A percentile compares a stretch with the other conserved stretches of the same genome.
phyloP scores from a whole-genome alignment of 2,797 vertebrate species.

The Sebastes oblongus region DNA sequence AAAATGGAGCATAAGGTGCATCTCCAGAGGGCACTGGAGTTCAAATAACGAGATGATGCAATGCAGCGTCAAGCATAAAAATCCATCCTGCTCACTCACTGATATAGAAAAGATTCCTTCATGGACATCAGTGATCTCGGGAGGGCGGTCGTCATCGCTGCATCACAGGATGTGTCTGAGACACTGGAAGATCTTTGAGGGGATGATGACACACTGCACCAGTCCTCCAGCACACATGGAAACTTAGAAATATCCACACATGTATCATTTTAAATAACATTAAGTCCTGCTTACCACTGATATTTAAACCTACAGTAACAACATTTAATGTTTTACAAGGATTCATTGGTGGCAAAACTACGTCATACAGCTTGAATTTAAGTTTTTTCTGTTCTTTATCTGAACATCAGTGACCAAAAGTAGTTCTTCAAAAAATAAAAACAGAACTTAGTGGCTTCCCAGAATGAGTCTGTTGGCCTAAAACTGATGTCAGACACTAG shows the following conservation, averaged over 20 bases:
- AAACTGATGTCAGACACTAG: conserved; percentile 13
- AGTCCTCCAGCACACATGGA: not conserved
- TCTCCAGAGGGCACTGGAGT: conserved; percentile 27
- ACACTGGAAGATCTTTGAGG: not conserved
- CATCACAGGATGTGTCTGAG: not conserved
- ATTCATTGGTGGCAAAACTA: not conserved
- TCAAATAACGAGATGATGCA: conserved; percentile 34
- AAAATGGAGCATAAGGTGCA: conserved; percentile 22
- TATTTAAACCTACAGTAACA: not conserved
- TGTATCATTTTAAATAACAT: not conserved
- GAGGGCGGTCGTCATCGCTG: too few species aligned
- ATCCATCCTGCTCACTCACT: not conserved
- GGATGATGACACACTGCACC: not conserved
- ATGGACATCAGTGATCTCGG: not conserved
- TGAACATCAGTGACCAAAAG: not conserved
- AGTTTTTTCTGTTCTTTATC: not conserved
- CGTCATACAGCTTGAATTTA: not conserved
- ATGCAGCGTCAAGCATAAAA: not conserved
- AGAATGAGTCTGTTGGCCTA: conserved; percentile 15
- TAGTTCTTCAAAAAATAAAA: not conserved
- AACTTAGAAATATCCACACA: not conserved
- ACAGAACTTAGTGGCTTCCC: not conserved
- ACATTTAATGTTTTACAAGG: not conserved
- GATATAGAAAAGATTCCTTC: not conserved
- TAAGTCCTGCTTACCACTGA: too few species aligned